Evolutionary conservation across 2,888 invertebrate species (phyloP).

Genomic region (Aphodius granarius): DNA sequence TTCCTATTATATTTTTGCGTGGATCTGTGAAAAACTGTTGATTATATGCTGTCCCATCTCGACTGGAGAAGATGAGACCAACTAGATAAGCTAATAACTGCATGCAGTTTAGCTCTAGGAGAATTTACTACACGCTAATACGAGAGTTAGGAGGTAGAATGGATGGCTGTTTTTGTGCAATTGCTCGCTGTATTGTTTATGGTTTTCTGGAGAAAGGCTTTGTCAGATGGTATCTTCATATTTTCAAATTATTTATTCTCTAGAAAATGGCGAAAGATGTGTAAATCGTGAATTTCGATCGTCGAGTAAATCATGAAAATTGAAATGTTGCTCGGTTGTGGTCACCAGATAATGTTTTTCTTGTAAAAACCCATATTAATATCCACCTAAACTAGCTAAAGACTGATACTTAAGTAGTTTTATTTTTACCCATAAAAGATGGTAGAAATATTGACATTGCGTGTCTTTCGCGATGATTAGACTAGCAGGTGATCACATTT

Average conservation of each 20-base stretch:
- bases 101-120: neutral
- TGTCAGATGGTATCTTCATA: neutral
- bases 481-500: neutral
- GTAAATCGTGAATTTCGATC: too few relatives aligned
- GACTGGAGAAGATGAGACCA: neutral
- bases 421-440: too few relatives aligned
- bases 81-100: neutral
- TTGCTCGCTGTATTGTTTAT: neutral
- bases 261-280: neutral
- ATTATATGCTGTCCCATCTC: neutral
- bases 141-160: neutral
- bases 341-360: too few relatives aligned
- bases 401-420: too few relatives aligned
- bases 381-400: too few relatives aligned
- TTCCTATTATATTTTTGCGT: neutral
- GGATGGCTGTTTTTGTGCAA: neutral
- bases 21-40: neutral
- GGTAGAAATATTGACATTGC: neutral
- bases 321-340: too few relatives aligned
- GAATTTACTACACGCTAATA: neutral
- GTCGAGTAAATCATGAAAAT: too few relatives aligned
- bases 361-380: too few relatives aligned
- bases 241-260: neutral
- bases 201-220: neutral
- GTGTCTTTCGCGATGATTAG: neutral